Conservation (phyloP, 2,797 vertebrate genomes). For the Simalia tracyae region DNA sequence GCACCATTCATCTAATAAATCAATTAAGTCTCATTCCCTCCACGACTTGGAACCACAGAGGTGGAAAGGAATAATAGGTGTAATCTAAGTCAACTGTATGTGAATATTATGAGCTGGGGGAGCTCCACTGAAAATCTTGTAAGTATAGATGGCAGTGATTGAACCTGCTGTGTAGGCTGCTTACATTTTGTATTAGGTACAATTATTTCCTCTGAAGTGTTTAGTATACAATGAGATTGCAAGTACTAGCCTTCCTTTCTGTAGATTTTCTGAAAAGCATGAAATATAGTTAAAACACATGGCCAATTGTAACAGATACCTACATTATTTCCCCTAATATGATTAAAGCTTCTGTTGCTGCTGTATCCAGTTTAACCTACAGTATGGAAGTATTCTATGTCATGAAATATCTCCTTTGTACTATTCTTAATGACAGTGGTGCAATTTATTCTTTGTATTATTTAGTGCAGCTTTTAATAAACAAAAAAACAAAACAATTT, state of each 20-base stretch:
- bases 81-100: not conserved
- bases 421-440: not conserved
- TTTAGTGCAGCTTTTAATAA: not conserved
- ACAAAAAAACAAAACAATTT: not conserved
- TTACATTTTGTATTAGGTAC: not conserved
- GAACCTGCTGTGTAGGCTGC: slow-evolving; percentile 13
- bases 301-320: not conserved
- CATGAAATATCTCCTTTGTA: not conserved
- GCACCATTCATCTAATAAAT: not conserved
- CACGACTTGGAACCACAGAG: not conserved
- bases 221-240: not conserved
- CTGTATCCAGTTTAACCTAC: not conserved
- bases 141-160: slow-evolving; percentile 8
- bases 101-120: not conserved
- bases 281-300: not conserved
- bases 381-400: not conserved
- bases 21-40: not conserved
- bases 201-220: slow-evolving; percentile 15
- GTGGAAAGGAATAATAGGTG: not conserved
- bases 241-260: slow-evolving; percentile 2
- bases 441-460: not conserved
- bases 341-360: not conserved
- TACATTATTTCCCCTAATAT: not conserved
- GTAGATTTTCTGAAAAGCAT: not conserved
- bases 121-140: not conserved